A percentile compares a stretch with the other conserved stretches of the same genome.
Evolutionary conservation across 2,113 vertebrate genomes (phyloP).

Genomic region (Pyxicephalus adspersus): DNA sequence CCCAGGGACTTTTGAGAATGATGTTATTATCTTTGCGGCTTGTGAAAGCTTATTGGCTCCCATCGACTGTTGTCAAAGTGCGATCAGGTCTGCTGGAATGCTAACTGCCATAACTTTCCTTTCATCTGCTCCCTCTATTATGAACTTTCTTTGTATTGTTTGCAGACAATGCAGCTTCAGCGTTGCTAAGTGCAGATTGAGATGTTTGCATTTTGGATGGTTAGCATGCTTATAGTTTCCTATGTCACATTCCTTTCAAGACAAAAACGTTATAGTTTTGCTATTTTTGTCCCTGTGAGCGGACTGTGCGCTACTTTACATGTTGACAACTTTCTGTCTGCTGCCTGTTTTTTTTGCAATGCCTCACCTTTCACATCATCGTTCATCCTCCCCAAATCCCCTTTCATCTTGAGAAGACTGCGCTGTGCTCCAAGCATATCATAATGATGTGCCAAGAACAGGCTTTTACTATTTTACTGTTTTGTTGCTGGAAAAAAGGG

Average conservation of each 20-base stretch:
- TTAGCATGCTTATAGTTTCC: slow-evolving; percentile 46
- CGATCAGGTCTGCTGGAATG: no score
- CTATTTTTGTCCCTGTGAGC: slow-evolving; percentile 12
- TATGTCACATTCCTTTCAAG: slow-evolving; percentile 47
- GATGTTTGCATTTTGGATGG: slow-evolving; percentile 49
- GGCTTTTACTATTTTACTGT: no score
- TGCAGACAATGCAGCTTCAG: slow-evolving; percentile 20
- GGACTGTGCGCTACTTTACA: background rate
- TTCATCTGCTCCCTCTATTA: no score
- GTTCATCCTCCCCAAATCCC: background rate
- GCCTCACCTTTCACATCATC: background rate
- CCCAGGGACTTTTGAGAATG: no score
- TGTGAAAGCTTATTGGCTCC: no score
- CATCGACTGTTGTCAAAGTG: no score
- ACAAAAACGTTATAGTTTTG: background rate
- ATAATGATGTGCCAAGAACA: no score
- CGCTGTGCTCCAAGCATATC: background rate
- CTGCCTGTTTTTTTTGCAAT: background rate
- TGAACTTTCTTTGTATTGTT: slow-evolving; percentile 10
- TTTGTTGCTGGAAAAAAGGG: no score
- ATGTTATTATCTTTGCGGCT: no score
- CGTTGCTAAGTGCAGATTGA: slow-evolving; percentile 37
- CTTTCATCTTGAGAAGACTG: background rate
- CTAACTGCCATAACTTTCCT: no score
- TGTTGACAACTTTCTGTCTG: slow-evolving; percentile 25